phyloP scores from a whole-genome alignment of 30 jellyfish, hydroid and myxozoan species.

The Hydractinia echinata region DNA sequence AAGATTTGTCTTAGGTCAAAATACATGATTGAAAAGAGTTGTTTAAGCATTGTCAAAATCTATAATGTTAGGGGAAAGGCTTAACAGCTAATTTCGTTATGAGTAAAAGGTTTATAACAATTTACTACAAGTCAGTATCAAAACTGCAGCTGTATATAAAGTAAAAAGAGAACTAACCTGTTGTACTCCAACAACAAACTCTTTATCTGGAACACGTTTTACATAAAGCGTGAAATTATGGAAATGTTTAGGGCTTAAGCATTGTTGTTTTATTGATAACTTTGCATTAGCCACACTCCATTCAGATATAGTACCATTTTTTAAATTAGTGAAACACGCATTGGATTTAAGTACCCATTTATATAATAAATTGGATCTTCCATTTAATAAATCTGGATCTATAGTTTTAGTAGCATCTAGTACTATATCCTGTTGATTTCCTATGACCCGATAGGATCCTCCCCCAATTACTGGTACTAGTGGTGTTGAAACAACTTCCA shows the following conservation, averaged over 20 bases:
- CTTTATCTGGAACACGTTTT: constrained; percentile 16
- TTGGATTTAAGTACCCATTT: background rate
- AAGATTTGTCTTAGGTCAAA: no score
- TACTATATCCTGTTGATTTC: constrained; percentile 39
- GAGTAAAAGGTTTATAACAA: no score
- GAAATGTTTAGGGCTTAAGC: constrained; percentile 20
- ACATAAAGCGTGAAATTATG: constrained; percentile 3
- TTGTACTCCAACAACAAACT: constrained; percentile 35
- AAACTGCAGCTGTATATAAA: background rate
- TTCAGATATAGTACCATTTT: background rate
- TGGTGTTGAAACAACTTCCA: constrained; percentile 46
- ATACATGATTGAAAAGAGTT: no score
- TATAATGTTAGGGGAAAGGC: no score
- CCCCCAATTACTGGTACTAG: constrained; percentile 73
- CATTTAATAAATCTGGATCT: constrained; percentile 45
- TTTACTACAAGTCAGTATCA: background rate
- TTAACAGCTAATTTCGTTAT: no score
- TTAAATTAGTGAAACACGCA: background rate
- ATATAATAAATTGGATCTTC: constrained; percentile 3
- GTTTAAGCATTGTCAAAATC: no score
- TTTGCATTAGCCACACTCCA: constrained; percentile 16
- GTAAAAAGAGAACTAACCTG: constrained; percentile 28
- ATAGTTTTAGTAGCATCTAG: constrained; percentile 54
- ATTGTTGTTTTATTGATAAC: background rate
- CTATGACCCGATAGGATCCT: constrained; percentile 51